phyloP scores from a whole-genome alignment of 2,888 invertebrate species.

The Drosophila crucigera region DNA sequence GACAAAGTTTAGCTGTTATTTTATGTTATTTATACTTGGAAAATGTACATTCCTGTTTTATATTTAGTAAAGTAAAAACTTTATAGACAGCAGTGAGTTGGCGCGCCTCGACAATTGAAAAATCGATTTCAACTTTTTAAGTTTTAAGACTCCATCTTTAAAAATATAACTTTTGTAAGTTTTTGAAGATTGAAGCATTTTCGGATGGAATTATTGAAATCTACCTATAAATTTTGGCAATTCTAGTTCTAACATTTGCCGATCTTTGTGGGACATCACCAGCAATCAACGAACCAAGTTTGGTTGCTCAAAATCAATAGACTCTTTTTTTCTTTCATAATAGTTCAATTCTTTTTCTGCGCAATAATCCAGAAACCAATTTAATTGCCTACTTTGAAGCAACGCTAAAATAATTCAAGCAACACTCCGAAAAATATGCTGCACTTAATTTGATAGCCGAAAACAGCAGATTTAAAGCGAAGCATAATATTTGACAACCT shows the following conservation, averaged over 20 bases:
- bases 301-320: neutral
- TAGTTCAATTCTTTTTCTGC: neutral
- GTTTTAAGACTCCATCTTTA: neutral
- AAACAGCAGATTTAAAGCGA: neutral
- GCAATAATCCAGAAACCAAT: neutral
- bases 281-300: neutral
- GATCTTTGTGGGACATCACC: neutral
- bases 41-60: neutral
- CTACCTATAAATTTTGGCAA: neutral
- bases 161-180: neutral
- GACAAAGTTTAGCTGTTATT: neutral
- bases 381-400: neutral
- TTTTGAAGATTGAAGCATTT: too few species aligned
- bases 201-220: neutral
- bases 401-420: neutral
- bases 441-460: neutral
- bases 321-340: neutral
- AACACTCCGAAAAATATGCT: neutral
- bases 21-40: neutral
- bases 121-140: too few species aligned
- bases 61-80: neutral
- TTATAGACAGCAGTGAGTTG: neutral
- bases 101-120: too few species aligned
- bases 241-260: accelerated
- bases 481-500: neutral